These are phyloP conservation scores for Drosophila heteroneura DNA, from an alignment of 2,888 invertebrate species.

Conservation along the genomic window DNA sequence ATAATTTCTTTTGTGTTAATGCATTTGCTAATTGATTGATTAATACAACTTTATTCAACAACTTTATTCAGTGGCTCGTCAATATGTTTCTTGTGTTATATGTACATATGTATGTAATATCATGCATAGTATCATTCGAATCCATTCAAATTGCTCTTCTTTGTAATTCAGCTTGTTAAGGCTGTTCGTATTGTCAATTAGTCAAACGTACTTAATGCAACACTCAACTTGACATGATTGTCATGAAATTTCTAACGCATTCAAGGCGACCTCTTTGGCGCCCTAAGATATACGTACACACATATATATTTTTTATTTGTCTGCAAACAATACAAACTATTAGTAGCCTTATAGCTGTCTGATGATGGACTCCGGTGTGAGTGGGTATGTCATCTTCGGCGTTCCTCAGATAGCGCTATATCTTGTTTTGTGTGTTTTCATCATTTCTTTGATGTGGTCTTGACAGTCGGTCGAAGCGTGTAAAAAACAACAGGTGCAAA, in stretches of 20 bases:
- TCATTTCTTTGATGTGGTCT: constrained; percentile 12
- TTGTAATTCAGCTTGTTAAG: constrained; percentile 29
- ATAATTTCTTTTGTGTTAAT: not conserved
- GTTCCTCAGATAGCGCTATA: not conserved
- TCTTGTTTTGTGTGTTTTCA: constrained; percentile 17
- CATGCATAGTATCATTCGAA: not conserved
- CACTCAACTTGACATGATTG: constrained; percentile 52
- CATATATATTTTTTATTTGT: not conserved
- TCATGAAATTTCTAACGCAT: too few species aligned
- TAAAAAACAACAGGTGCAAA: constrained; percentile 28
- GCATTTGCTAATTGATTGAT: constrained; percentile 22
- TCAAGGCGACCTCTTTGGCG: not conserved
- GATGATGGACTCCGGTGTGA: not conserved
- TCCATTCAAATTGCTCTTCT: constrained; percentile 7
- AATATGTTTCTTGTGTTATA: not conserved
- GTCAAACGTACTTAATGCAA: constrained; percentile 65
- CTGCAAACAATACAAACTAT: not conserved
- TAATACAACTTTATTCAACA: constrained; percentile 36
- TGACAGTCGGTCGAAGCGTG: constrained; percentile 31
- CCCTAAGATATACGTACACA: not conserved
- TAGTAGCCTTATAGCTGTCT: not conserved
- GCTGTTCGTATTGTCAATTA: constrained; percentile 53
- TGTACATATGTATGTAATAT: constrained; percentile 1
- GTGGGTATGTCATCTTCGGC: not conserved
- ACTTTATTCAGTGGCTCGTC: constrained; percentile 35